Conservation (phyloP, 1,140 invertebrate species). For the Orussus abietinus region DNA sequence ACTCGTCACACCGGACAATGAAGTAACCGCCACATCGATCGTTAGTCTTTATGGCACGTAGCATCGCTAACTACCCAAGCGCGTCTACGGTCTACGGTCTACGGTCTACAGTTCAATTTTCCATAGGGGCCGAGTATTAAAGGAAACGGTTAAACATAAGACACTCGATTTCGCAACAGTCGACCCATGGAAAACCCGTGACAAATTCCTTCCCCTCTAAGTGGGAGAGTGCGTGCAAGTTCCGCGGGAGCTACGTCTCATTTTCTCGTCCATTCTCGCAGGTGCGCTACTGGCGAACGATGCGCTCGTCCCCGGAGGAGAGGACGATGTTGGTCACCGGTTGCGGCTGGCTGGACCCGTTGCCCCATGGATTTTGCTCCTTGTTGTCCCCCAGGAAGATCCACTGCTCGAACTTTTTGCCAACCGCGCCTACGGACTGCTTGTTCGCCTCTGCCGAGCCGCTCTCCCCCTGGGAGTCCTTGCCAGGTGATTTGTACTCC, state of each 20-base stretch:
- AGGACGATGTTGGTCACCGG: conserved; percentile 40
- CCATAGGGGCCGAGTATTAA: neutral
- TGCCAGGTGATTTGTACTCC: conserved; percentile 36
- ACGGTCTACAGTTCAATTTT: conserved; percentile 9
- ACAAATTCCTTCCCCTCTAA: neutral
- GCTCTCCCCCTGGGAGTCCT: neutral
- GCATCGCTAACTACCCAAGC: conserved; percentile 8
- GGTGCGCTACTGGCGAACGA: conserved; percentile 10
- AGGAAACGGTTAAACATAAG: neutral
- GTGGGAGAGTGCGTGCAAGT: neutral
- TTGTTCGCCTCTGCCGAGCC: neutral
- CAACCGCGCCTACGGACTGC: neutral
- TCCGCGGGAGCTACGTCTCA: neutral
- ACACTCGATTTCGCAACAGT: neutral
- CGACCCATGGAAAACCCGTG: neutral
- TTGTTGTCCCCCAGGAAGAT: conserved; percentile 37
- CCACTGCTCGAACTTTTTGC: conserved; percentile 39
- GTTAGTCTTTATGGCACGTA: conserved; percentile 14
- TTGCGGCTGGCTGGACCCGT: conserved; percentile 34
- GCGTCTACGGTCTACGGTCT: neutral
- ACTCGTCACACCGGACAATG: neutral
- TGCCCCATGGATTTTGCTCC: conserved; percentile 37
- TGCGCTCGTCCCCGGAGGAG: conserved; percentile 32
- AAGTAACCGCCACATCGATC: conserved; percentile 1
- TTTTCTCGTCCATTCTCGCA: neutral